Base-by-base conservation (phyloP, 2,888 invertebrate species). In the Scrobipalpa atriplicella region DNA sequence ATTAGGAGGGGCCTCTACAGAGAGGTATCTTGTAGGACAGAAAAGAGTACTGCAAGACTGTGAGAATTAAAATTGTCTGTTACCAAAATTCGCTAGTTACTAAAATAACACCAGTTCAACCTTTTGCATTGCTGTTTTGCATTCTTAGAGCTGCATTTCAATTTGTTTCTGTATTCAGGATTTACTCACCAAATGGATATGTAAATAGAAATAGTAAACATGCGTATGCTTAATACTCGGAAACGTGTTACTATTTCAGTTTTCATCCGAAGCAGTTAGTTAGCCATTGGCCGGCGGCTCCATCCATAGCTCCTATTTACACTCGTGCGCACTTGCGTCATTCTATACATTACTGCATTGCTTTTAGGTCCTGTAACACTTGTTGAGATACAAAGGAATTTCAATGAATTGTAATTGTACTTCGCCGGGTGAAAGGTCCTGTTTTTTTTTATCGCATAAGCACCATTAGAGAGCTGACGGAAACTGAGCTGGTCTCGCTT, bases 261-360 rank as follows among this genome's bases (percentile, higher is more conserved):
- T 84, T 86, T 85, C 85, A 84, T 83, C 82, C 77, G 84, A 84
- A 84, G 79, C 81, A 80, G 86, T 90, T 87, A 85, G 84, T 86
- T 81, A 82, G 80, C 81, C 84, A 85, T 84, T 85, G 83, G 82
- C 78, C 81, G 81, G 83, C 16, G 16, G 16, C 16, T 13, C 13
- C n/a, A n/a, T n/a, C 2, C 3, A 13, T 3, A 43, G 43, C 11
- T 16, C n/a, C 6, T 47, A 47, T 47, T 5, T 13, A 10, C 8
- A 47, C 47, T n/a, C 47, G 47, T 47, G 47, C 16, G 47, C 10
- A 39, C 39, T 11, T 39, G 39, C 39, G 39, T 29, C 29, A 29
- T 29, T 29, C 29, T 29, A 29, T 39, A 39, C 39, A 39, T 39
- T 39, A 8, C 39, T 39, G 11, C 8, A 39, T 39, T 10, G 39